phyloP scores from a whole-genome alignment of 2,888 invertebrate genomes.

The Periphyllus acericola region DNA sequence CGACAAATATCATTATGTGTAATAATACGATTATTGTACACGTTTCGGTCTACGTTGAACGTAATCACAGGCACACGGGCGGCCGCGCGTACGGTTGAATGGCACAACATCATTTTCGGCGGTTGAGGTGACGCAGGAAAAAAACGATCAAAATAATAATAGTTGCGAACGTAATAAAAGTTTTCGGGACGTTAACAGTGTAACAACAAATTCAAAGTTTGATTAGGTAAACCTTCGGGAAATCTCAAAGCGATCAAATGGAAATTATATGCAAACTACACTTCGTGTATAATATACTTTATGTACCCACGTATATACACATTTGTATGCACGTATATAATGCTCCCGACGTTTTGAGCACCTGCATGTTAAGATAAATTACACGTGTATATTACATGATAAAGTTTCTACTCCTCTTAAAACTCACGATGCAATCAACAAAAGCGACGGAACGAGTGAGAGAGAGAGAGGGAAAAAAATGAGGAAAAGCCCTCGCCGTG shows the following conservation, averaged over 20 bases:
- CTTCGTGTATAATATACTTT: background rate
- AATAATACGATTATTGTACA: too few species aligned
- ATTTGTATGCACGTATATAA: background rate
- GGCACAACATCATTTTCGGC: background rate
- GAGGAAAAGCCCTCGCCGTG: too few species aligned
- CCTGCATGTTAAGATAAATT: background rate
- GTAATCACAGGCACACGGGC: too few species aligned
- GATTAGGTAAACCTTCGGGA: slow-evolving; percentile 33
- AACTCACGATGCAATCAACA: background rate
- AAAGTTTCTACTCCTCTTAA: slow-evolving; percentile 11
- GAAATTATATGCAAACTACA: slow-evolving; percentile 25
- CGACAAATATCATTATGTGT: too few species aligned
- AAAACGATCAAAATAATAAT: background rate
- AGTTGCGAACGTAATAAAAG: slow-evolving; percentile 21
- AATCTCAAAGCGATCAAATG: slow-evolving; percentile 23
- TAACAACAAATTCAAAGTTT: slow-evolving; percentile 19
- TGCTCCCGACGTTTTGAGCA: background rate
- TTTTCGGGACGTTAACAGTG: slow-evolving; percentile 17
- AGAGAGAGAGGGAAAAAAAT: too few species aligned
- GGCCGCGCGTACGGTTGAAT: too few species aligned
- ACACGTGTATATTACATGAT: background rate
- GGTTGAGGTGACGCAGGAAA: background rate
- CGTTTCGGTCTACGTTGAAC: too few species aligned
- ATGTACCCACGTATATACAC: background rate
- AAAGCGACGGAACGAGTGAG: background rate